Conservation (phyloP, 2,797 vertebrate genomes). For the Oreochromis mossambicus region DNA sequence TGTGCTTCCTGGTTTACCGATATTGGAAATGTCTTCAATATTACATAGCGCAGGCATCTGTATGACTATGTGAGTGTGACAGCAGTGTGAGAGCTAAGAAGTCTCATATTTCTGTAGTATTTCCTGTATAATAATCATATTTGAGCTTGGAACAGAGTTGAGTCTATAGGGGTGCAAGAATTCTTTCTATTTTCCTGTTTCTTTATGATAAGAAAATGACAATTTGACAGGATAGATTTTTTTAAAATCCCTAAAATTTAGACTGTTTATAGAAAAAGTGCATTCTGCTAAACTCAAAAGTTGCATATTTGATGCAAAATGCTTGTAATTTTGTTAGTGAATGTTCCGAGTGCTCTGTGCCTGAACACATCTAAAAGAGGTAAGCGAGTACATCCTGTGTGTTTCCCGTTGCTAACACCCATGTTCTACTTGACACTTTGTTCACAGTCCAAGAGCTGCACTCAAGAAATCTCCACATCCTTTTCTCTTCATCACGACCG, state of each 20-base stretch:
- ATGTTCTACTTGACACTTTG: conserved; percentile 44
- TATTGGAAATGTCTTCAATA: background rate
- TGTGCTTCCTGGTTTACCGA: background rate
- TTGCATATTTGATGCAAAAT: background rate
- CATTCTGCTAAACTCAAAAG: background rate
- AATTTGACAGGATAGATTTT: background rate
- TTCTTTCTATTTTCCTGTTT: background rate
- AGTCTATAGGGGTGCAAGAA: background rate
- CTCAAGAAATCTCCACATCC: conserved; percentile 38
- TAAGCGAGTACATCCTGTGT: background rate
- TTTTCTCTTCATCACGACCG: conserved; percentile 27
- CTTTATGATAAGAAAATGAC: background rate
- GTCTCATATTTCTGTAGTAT: background rate
- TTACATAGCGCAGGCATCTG: background rate
- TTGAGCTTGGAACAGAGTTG: background rate
- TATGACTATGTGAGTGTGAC: background rate
- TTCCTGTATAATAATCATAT: background rate
- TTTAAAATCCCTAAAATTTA: background rate
- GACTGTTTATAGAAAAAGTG: background rate
- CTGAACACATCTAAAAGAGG: background rate
- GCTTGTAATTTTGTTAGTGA: background rate
- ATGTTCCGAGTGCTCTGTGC: background rate
- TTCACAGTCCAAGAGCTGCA: conserved; percentile 6
- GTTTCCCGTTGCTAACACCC: conserved; percentile 11
- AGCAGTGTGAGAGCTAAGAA: background rate